Conservation (phyloP, 1,140 invertebrate species). For the Colletes latitarsis region DNA sequence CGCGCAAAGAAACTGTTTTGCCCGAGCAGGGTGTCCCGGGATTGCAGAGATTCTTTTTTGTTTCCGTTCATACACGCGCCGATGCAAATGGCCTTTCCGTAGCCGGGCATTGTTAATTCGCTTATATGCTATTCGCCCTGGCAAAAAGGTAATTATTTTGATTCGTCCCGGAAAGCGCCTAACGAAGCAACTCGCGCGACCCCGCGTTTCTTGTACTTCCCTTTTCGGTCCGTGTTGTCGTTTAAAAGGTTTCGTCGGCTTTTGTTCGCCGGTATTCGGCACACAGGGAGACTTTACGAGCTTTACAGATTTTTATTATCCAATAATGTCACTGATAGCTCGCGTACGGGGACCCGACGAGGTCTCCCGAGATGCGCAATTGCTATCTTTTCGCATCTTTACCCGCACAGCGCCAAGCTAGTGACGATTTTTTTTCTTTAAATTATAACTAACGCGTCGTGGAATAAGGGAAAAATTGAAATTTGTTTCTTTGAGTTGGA, state of each 20-base stretch:
- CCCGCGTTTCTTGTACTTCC: constrained; percentile 34
- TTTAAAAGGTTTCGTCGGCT: constrained; percentile 8
- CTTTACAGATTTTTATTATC: neutral
- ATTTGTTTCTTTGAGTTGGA: too few relatives aligned
- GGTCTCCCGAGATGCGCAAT: too few relatives aligned
- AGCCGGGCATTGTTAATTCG: constrained; percentile 54
- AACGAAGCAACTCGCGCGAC: constrained; percentile 59
- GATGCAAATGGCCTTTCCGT: constrained; percentile 37
- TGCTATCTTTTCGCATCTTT: too few relatives aligned
- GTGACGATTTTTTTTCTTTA: too few relatives aligned
- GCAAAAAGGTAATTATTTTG: constrained; percentile 68
- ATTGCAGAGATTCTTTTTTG: neutral
- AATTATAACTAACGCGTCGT: too few relatives aligned
- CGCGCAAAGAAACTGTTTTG: constrained; percentile 31
- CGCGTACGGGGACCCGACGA: too few relatives aligned
- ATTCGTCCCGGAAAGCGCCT: constrained; percentile 60
- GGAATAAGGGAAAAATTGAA: too few relatives aligned
- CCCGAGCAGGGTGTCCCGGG: constrained; percentile 7
- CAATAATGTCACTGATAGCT: neutral
- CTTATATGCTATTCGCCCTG: constrained; percentile 49
- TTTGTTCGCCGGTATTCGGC: neutral
- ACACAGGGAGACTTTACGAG: neutral
- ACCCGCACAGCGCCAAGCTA: too few relatives aligned
- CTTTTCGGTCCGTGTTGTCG: constrained; percentile 14
- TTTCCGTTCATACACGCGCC: constrained; percentile 23